Evolutionary conservation across 2,797 vertebrate species (phyloP).

Genomic region (Aulostomus chinensis): DNA sequence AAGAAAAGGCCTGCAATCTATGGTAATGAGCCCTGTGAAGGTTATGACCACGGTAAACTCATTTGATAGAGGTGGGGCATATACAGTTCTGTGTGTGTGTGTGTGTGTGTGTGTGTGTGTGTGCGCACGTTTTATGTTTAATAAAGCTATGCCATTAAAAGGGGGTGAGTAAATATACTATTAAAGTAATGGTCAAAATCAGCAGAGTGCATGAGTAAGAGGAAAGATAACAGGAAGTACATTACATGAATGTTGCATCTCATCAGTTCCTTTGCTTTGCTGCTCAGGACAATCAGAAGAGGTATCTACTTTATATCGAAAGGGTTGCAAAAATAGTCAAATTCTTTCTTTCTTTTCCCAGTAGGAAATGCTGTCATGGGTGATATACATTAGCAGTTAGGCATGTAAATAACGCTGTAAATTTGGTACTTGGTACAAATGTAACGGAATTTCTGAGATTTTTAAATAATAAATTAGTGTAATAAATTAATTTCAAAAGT

Average conservation of each 20-base stretch:
- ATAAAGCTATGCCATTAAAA: constrained; percentile 64
- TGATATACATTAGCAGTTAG: too few relatives aligned
- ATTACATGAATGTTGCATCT: constrained; percentile 75
- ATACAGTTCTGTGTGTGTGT: background rate
- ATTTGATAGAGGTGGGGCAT: constrained; percentile 75
- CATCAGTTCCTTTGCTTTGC: constrained; percentile 60
- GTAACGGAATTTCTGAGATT: too few relatives aligned
- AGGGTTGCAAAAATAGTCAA: too few relatives aligned
- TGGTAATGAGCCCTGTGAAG: constrained; percentile 82
- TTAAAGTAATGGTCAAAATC: constrained; percentile 71
- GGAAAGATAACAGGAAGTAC: constrained; percentile 8
- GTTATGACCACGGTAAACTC: constrained; percentile 82
- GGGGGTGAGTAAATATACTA: constrained; percentile 51
- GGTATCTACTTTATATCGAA: too few relatives aligned
- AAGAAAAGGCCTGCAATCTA: constrained; percentile 83
- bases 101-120: constrained; percentile 1
- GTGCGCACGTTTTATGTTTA: constrained; percentile 28
- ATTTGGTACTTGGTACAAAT: too few relatives aligned
- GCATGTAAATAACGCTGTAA: too few relatives aligned
- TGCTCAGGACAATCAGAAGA: constrained; percentile 48
- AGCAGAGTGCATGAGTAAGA: constrained; percentile 23
- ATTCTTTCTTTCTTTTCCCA: too few relatives aligned
- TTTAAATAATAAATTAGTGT: too few relatives aligned
- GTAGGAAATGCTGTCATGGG: too few relatives aligned
- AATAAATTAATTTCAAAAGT: too few relatives aligned